A percentile compares a stretch with the other conserved stretches of the same genome.
Evolutionary conservation across 2,113 vertebrate genomes (phyloP).

Genomic region (Coturnix japonica): DNA sequence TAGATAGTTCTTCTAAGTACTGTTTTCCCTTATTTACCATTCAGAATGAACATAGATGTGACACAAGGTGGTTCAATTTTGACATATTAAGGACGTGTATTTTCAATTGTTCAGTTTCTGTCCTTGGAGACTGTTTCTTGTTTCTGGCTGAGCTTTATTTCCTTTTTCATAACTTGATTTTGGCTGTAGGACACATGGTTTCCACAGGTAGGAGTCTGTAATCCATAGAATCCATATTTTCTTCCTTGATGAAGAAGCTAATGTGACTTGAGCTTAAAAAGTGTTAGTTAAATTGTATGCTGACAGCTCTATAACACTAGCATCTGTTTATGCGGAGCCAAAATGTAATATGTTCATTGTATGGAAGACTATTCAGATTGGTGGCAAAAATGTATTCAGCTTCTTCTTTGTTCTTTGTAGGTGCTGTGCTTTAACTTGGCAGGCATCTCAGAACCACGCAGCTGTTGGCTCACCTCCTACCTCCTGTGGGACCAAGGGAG

Average conservation of each 20-base stretch:
- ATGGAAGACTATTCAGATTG: not conserved
- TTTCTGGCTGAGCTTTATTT: not conserved
- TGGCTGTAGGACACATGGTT: not conserved
- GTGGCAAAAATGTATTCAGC: not conserved
- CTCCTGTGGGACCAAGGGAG: not conserved
- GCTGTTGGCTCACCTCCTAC: not conserved
- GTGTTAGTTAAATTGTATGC: not conserved
- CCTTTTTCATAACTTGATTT: not conserved
- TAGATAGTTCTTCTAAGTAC: not conserved
- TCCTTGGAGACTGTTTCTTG: not conserved
- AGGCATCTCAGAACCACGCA: not conserved
- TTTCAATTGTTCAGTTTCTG: not conserved
- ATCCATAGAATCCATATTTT: not conserved
- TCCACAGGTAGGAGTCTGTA: not conserved
- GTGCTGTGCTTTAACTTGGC: not conserved
- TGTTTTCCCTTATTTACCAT: not conserved
- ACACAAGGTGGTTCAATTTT: conserved; percentile 47
- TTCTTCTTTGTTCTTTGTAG: not conserved
- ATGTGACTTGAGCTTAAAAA: not conserved
- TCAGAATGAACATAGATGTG: conserved; percentile 1
- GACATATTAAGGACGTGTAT: not conserved
- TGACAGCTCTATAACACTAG: not conserved
- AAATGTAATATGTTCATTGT: not conserved
- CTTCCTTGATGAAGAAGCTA: not conserved
- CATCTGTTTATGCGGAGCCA: not conserved